Percentiles rank a stretch among this genome's conserved stretches.
These are phyloP conservation scores for Leptopterna dolabrata DNA, from an alignment of 2,888 invertebrate genomes.

Conservation along the genomic window DNA sequence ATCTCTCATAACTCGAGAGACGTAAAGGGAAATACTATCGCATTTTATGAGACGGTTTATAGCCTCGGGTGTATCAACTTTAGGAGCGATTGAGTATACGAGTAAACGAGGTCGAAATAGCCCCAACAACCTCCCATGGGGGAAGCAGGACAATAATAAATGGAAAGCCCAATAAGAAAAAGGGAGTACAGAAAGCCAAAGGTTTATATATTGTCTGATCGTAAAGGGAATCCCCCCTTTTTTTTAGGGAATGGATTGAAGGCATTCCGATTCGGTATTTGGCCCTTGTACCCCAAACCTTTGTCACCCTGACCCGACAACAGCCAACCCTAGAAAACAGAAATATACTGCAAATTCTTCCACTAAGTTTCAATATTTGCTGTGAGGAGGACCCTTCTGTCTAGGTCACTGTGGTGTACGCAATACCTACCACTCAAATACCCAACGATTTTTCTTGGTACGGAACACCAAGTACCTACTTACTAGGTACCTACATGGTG, in stretches of 20 bases:
- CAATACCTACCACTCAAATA: too few relatives aligned
- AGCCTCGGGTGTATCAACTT: neutral
- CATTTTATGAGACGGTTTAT: slow-evolving; percentile 1
- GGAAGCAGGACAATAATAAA: neutral
- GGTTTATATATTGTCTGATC: neutral
- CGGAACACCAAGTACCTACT: too few relatives aligned
- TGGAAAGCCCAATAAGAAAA: neutral
- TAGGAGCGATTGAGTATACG: neutral
- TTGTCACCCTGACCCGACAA: too few relatives aligned
- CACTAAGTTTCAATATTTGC: too few relatives aligned
- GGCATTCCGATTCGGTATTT: neutral
- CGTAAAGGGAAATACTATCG: neutral
- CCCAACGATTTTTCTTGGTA: too few relatives aligned
- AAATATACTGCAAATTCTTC: too few relatives aligned
- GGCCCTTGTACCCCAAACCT: too few relatives aligned
- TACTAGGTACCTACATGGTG: too few relatives aligned
- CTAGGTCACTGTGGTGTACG: too few relatives aligned
- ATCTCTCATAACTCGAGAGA: neutral
- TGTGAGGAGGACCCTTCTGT: too few relatives aligned
- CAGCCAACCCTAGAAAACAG: too few relatives aligned
- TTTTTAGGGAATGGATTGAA: neutral
- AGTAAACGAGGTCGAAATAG: neutral
- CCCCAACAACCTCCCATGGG: neutral
- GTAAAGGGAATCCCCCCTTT: neutral
- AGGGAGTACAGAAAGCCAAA: neutral